Conservation (phyloP, 2,113 vertebrate genomes). For the Lota lota region DNA sequence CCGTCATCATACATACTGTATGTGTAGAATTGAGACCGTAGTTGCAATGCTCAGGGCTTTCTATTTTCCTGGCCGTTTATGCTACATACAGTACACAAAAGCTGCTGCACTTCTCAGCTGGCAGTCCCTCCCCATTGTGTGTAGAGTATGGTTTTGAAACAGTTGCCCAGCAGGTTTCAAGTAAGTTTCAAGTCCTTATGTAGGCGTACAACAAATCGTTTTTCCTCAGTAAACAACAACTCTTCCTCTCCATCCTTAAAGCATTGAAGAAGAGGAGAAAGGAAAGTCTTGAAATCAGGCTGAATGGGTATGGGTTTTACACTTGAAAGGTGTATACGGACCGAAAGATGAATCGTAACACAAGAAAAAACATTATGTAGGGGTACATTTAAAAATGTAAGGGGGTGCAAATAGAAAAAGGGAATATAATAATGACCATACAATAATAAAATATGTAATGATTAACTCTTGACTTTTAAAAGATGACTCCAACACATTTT, state of each 20-base stretch:
- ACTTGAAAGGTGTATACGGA: slow-evolving; percentile 57
- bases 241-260: slow-evolving; percentile 35
- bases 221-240: slow-evolving; percentile 52
- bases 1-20: too few relatives aligned
- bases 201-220: slow-evolving; percentile 32
- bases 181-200: too few relatives aligned
- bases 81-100: too few relatives aligned
- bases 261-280: slow-evolving; percentile 30
- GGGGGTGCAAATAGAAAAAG: slow-evolving; percentile 33
- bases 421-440: slow-evolving; percentile 35
- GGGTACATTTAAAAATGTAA: neutral
- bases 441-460: slow-evolving; percentile 21
- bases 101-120: too few relatives aligned
- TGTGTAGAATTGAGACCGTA: too few relatives aligned
- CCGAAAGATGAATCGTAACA: slow-evolving; percentile 21
- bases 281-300: slow-evolving; percentile 42
- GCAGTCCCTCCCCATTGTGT: too few relatives aligned
- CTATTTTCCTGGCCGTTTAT: too few relatives aligned
- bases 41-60: too few relatives aligned
- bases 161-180: slow-evolving; percentile 18
- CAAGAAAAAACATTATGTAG: too few relatives aligned
- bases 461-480: too few relatives aligned
- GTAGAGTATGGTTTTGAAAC: too few relatives aligned
- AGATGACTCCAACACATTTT: too few relatives aligned
- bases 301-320: slow-evolving; percentile 35